These are phyloP conservation scores for Morpho achilles DNA, from an alignment of 2,888 invertebrate genomes.

Conservation along the genomic window DNA sequence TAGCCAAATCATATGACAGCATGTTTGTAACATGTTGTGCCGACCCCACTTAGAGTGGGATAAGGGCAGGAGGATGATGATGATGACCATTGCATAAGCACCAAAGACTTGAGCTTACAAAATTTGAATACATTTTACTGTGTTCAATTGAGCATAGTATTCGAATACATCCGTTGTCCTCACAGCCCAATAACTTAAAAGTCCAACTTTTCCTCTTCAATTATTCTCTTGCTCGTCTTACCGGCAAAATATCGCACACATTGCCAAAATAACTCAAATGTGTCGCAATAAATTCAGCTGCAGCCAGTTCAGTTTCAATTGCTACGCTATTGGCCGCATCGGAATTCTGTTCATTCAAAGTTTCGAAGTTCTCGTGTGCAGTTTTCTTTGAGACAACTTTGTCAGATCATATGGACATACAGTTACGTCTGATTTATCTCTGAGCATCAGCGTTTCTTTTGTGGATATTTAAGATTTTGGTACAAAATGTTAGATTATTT, in stretches of 20 bases:
- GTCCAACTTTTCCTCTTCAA: slow-evolving; percentile 7
- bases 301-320: slow-evolving; percentile 37
- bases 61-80: too few relatives aligned
- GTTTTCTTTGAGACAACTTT: slow-evolving; percentile 34
- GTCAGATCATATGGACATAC: slow-evolving; percentile 27
- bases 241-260: slow-evolving; percentile 28
- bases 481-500: too few relatives aligned
- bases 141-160: not conserved
- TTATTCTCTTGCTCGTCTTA: slow-evolving; percentile 17
- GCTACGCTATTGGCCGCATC: slow-evolving; percentile 33
- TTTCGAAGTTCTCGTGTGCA: slow-evolving; percentile 31
- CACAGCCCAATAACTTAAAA: slow-evolving; percentile 4
- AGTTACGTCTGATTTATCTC: slow-evolving; percentile 27
- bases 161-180: not conserved
- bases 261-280: slow-evolving; percentile 37
- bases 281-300: slow-evolving; percentile 38
- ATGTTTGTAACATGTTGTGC: too few relatives aligned
- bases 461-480: too few relatives aligned
- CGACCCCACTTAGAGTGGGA: too few relatives aligned
- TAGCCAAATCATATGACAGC: too few relatives aligned
- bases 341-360: slow-evolving; percentile 29
- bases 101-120: too few relatives aligned
- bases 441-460: not conserved
- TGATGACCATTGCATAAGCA: too few relatives aligned
- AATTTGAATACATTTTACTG: not conserved